These are phyloP conservation scores for Passerina amoena DNA, from an alignment of 2,113 vertebrate species.

Conservation along the genomic window DNA sequence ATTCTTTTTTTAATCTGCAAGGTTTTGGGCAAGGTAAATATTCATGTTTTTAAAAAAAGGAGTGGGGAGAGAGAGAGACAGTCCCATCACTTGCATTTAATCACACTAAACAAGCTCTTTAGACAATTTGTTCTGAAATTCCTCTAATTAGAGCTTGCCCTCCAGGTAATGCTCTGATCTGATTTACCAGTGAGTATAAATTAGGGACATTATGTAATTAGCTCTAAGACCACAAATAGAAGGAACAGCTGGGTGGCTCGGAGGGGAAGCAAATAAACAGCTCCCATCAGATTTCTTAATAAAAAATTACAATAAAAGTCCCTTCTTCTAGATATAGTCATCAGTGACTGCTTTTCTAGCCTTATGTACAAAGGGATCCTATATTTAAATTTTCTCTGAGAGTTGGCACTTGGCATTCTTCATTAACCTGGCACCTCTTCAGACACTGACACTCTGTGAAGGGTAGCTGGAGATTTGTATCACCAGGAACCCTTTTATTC, in stretches of 20 bases:
- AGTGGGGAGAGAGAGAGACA: neutral
- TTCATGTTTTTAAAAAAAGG: constrained; percentile 41
- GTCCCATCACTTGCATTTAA: constrained; percentile 68
- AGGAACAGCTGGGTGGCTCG: constrained; percentile 75
- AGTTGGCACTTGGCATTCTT: neutral
- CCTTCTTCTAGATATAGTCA: neutral
- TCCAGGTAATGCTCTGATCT: constrained; percentile 80
- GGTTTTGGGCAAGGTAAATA: constrained; percentile 55
- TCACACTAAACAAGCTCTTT: constrained; percentile 78
- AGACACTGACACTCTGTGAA: neutral
- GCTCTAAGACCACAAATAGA: constrained; percentile 76
- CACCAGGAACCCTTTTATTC: neutral
- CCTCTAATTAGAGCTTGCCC: constrained; percentile 80
- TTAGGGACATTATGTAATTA: constrained; percentile 84
- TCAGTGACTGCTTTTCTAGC: neutral
- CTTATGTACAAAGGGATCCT: neutral
- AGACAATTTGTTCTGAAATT: constrained; percentile 81
- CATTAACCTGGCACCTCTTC: neutral
- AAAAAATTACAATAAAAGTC: constrained; percentile 27
- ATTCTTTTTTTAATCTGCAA: constrained; percentile 42
- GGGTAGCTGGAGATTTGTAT: neutral
- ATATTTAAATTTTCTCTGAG: neutral
- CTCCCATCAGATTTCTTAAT: constrained; percentile 60
- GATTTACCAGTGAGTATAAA: constrained; percentile 81
- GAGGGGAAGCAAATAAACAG: constrained; percentile 68